A percentile compares a stretch with the other conserved stretches of the same genome.
Evolutionary conservation across 2,797 vertebrate species (phyloP).

Genomic region (Xiphorhynchus erythropygius): DNA sequence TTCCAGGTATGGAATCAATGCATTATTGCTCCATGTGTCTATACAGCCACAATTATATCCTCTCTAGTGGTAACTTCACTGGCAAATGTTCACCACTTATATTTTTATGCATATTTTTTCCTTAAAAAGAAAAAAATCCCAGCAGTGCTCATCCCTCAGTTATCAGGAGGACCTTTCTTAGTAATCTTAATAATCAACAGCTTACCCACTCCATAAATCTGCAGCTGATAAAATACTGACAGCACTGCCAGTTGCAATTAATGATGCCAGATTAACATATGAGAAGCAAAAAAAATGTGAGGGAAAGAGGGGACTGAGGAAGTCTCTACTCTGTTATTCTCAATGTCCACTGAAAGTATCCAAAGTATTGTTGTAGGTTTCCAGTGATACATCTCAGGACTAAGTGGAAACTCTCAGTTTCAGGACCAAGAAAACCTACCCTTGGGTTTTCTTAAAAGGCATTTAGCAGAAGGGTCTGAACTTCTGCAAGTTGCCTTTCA

Average conservation of each 20-base stretch:
- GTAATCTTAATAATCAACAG: not conserved
- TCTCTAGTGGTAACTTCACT: not conserved
- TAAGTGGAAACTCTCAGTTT: not conserved
- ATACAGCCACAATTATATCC: not conserved
- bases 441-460: not conserved
- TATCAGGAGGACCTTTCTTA: not conserved
- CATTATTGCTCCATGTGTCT: not conserved
- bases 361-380: not conserved
- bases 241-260: not conserved
- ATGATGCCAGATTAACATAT: not conserved
- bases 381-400: not conserved
- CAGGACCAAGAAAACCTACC: not conserved
- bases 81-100: not conserved
- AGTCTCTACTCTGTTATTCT: not conserved
- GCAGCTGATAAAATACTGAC: slow-evolving; percentile 4
- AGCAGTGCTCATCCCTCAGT: not conserved
- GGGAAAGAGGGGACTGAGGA: not conserved
- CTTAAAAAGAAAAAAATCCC: not conserved
- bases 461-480: not conserved
- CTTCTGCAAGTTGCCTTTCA: not conserved
- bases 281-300: not conserved
- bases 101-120: not conserved
- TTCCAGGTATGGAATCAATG: accelerated
- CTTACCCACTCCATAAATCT: not conserved
- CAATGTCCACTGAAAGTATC: not conserved